These are phyloP conservation scores for Zaprionus capensis DNA, from an alignment of 1,140 invertebrate genomes.

Conservation along the genomic window DNA sequence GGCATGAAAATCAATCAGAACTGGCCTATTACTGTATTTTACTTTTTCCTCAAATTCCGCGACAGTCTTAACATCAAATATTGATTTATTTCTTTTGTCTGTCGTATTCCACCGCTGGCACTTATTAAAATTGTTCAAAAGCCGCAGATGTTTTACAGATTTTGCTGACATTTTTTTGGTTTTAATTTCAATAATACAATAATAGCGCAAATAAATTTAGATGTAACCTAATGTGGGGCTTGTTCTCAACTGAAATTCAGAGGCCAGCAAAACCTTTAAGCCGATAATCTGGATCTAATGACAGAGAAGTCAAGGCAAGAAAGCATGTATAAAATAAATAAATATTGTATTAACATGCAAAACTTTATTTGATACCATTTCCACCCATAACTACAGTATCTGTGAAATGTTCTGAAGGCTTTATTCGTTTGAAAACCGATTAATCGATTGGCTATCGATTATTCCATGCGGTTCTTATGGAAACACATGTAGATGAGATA, in stretches of 20 bases:
- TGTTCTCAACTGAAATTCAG: neutral
- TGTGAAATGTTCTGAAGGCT: slow-evolving; percentile 3
- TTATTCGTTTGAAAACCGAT: slow-evolving; percentile 20
- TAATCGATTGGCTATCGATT: neutral
- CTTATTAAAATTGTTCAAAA: neutral
- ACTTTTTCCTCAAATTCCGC: slow-evolving; percentile 96
- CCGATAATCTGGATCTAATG: too few relatives aligned
- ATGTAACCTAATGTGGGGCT: neutral
- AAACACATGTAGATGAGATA: slow-evolving; percentile 63
- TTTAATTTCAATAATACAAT: too few relatives aligned
- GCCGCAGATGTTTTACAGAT: neutral
- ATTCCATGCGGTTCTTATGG: slow-evolving; percentile 35
- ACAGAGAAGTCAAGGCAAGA: neutral
- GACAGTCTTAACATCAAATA: slow-evolving; percentile 95
- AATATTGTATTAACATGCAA: too few relatives aligned
- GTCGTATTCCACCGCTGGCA: neutral
- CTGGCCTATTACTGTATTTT: slow-evolving; percentile 92
- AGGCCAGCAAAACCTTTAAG: neutral
- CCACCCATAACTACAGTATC: neutral
- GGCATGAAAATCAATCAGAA: slow-evolving; percentile 97
- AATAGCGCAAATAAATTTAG: neutral
- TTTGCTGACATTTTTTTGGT: slow-evolving; percentile 9
- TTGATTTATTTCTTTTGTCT: slow-evolving; percentile 42
- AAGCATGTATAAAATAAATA: too few relatives aligned
- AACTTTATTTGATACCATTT: neutral